Evolutionary conservation across 2,113 vertebrate genomes (phyloP).

Genomic region (Planiliza haematocheilus): DNA sequence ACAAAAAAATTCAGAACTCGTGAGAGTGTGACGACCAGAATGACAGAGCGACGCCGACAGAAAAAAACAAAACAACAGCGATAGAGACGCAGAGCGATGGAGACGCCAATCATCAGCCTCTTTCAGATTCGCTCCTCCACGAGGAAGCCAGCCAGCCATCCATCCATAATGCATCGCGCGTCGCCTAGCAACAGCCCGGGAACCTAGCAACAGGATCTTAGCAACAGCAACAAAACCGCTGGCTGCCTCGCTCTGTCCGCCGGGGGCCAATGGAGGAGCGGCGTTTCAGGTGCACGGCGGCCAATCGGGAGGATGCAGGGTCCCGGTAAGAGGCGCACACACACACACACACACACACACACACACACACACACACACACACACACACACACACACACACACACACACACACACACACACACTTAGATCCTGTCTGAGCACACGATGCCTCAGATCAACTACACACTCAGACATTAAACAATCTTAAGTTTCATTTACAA

Average conservation of each 20-base stretch:
- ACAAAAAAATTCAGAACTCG: not conserved
- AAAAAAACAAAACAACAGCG: too few relatives aligned
- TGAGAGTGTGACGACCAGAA: not conserved
- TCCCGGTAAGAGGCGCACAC: not conserved
- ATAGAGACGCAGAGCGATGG: conserved; percentile 1
- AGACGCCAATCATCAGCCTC: conserved; percentile 87
- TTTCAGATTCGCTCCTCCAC: conserved; percentile 86
- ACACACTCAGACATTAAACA: too few relatives aligned
- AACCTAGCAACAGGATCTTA: conserved; percentile 90
- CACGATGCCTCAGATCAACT: too few relatives aligned
- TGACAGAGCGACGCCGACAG: conserved; percentile 8
- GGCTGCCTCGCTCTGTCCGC: conserved; percentile 25
- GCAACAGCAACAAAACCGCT: conserved; percentile 83
- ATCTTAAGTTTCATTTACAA: too few relatives aligned
- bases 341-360: conserved; percentile 32
- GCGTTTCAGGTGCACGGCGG: conserved; percentile 10
- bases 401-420: not conserved
- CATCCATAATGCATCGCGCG: conserved; percentile 92
- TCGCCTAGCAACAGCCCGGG: conserved; percentile 83
- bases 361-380: conserved; percentile 34
- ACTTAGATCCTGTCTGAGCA: too few relatives aligned
- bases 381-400: not conserved
- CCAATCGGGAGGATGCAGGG: conserved; percentile 67
- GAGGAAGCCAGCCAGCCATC: conserved; percentile 83
- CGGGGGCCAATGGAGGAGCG: conserved; percentile 70